Conservation (phyloP, 2,113 vertebrate genomes). For the Formicarius rufipectus region DNA sequence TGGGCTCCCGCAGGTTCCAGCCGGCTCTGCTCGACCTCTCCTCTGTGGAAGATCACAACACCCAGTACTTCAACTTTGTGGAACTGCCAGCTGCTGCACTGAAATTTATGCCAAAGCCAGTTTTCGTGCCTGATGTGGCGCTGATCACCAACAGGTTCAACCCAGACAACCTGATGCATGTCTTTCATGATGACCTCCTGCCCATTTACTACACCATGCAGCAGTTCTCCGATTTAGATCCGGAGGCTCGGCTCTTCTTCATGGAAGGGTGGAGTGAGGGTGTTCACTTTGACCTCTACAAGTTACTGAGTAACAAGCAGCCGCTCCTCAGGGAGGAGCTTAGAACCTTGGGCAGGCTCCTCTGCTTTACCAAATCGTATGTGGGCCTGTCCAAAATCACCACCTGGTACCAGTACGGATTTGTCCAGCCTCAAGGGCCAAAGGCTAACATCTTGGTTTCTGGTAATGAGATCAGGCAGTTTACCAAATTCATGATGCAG, state of each 20-base stretch:
- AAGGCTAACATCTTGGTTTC: conserved; percentile 97
- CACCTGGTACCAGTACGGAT: conserved; percentile 98
- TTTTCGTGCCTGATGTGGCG: conserved; percentile 93
- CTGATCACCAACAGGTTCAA: conserved; percentile 96
- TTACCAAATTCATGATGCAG: conserved; percentile 81
- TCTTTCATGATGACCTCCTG: conserved; percentile 95
- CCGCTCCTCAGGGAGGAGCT: conserved; percentile 91
- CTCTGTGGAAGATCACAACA: conserved; percentile 96
- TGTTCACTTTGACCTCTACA: conserved; percentile 92
- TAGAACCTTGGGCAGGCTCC: conserved; percentile 88
- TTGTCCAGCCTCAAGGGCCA: conserved; percentile 95
- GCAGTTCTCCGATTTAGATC: conserved; percentile 88
- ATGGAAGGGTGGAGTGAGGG: conserved; percentile 97
- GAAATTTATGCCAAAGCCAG: conserved; percentile 93
- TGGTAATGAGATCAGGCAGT: conserved; percentile 92
- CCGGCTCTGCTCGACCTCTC: conserved; percentile 94
- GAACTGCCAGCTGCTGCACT: conserved; percentile 90
- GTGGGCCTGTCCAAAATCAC: conserved; percentile 95
- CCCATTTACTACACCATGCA: conserved; percentile 95
- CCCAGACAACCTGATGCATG: conserved; percentile 96
- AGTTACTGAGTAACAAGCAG: conserved; percentile 90
- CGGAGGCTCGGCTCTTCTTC: conserved; percentile 89
- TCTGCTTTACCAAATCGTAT: conserved; percentile 94
- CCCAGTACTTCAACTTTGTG: conserved; percentile 97
- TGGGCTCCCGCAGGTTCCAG: conserved; percentile 94